Base-by-base conservation (phyloP, 2,888 invertebrate species). In the Tholera decimalis region DNA sequence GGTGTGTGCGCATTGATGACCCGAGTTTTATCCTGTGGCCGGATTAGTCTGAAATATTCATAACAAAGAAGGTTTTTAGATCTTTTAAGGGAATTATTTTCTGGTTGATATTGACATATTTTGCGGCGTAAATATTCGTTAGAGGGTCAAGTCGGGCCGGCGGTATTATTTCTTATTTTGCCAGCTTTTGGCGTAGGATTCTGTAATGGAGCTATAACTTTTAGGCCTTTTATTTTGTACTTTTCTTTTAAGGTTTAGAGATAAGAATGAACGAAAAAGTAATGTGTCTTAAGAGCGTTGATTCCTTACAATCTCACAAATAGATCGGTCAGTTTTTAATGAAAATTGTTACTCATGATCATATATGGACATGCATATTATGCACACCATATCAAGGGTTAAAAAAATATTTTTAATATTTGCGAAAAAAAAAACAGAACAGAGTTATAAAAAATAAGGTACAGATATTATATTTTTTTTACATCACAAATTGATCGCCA, bases 31-130 rank as follows among this genome's bases (percentile, higher is more conserved):
- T 57, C 39, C 41, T 41, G 58, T 26, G 49, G 58, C 55, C 11
- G 39, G 63, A 68, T 76, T 55, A 50, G 13, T 22, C 20, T 57
- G 54, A 39, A 73, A 66, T 61, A 77, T 61, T 41, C 20, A 57
- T 70, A 73, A 64, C 51, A 81, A 70, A 59, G 22, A 30, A 53
- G 62, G 55, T 63, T 73, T 57, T 75, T 65, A 66, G 22, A 61
- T 66, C 7, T 67, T 56, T 68, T 53, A 51, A 68, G 4, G 46
- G 68, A 60, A 54, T 70, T 62, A 54, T 57, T 30, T 59, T 47
- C n/a, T 56, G 46, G 15, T 50, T 54, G 24, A 30, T 9, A 51
- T 71, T 64, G 61, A 57, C 39, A 63, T 64, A 62, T 64, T 62
- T 59, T 59, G 57, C 20, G 44, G 47, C 44, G 18, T 54, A 22